phyloP scores from a whole-genome alignment of 2,113 vertebrate species.

The Myodes glareolus region DNA sequence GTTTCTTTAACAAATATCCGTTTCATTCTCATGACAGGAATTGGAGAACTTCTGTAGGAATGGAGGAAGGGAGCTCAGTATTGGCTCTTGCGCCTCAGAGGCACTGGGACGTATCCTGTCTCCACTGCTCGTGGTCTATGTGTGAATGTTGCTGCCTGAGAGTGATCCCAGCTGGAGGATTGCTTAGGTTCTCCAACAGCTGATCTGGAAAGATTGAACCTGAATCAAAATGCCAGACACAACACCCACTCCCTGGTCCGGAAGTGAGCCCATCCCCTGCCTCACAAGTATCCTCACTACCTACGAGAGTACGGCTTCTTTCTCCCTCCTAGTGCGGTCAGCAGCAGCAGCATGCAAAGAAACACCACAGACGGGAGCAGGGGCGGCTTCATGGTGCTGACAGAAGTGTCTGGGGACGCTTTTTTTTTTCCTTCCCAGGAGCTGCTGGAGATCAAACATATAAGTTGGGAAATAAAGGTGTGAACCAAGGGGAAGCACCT shows the following conservation, averaged over 20 bases:
- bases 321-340: not conserved
- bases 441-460: constrained; percentile 1
- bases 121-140: not conserved
- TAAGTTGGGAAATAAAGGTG: not conserved
- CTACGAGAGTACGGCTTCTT: rapidly evolving
- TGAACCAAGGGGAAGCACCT: not conserved
- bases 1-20: not conserved
- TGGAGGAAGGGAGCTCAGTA: not conserved
- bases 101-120: not conserved
- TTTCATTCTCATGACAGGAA: not conserved
- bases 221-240: not conserved
- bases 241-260: not conserved
- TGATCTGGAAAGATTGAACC: not conserved
- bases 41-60: not conserved
- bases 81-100: not conserved
- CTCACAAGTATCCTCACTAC: not conserved
- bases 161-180: not conserved
- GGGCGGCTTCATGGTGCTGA: constrained; percentile 34
- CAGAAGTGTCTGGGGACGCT: not conserved
- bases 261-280: not conserved
- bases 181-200: not conserved
- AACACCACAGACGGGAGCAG: not conserved
- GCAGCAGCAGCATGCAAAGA: not conserved
- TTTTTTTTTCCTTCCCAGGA: not conserved
- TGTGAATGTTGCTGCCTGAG: not conserved